Evolutionary conservation across 2,113 vertebrate species (phyloP).

Genomic region (Hemicordylus capensis): DNA sequence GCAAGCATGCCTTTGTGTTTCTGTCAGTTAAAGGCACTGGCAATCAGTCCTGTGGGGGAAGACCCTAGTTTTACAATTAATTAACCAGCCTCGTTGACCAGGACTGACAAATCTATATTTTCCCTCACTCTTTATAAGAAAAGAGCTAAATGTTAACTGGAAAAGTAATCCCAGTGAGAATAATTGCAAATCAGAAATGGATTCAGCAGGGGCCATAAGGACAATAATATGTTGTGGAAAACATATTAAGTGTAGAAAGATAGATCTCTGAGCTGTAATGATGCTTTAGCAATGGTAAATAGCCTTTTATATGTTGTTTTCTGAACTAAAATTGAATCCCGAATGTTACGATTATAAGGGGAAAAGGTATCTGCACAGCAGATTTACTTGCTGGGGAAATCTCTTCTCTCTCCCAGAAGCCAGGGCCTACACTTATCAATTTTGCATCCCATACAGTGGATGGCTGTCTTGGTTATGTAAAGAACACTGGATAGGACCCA

Average conservation of each 20-base stretch:
- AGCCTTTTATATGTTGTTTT: neutral
- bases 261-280: neutral
- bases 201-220: neutral
- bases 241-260: neutral
- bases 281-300: neutral
- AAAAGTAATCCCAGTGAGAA: neutral
- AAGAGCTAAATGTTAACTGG: neutral
- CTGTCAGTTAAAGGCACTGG: neutral
- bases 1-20: neutral
- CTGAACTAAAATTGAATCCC: neutral
- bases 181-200: neutral
- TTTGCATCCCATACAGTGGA: neutral
- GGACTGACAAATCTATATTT: neutral
- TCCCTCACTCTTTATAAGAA: neutral
- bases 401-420: neutral
- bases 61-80: neutral
- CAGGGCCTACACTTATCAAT: neutral
- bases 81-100: neutral
- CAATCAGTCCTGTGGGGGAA: neutral
- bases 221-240: neutral
- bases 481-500: neutral
- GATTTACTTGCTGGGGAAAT: neutral
- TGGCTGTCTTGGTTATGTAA: neutral
- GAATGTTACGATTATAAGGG: neutral
- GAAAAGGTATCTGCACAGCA: neutral